A percentile compares a stretch with the other conserved stretches of the same genome.
These are phyloP conservation scores for Eretmochelys imbricata DNA, from an alignment of 2,113 vertebrate species.

Conservation along the genomic window DNA sequence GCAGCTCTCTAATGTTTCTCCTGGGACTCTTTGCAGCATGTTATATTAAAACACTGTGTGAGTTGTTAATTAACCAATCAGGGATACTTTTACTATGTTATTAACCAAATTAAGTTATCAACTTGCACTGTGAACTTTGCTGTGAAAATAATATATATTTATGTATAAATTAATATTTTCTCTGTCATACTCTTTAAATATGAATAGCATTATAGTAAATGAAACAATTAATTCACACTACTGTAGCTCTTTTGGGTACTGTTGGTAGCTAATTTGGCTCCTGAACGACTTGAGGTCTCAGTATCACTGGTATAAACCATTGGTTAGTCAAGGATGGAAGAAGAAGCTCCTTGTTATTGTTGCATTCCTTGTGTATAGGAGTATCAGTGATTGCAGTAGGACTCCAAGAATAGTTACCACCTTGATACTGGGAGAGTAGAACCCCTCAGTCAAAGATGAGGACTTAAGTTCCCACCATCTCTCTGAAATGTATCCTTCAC, in stretches of 20 bases:
- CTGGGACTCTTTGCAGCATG: neutral
- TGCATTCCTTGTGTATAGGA: neutral
- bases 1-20: neutral
- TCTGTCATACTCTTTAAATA: neutral
- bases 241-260: neutral
- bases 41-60: neutral
- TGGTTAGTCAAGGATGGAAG: neutral
- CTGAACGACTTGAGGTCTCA: neutral
- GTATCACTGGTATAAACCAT: accelerated
- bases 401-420: neutral
- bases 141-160: neutral
- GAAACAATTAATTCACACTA: neutral
- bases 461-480: neutral
- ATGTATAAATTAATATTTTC: neutral
- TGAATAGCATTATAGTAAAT: neutral
- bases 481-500: neutral
- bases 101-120: neutral
- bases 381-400: neutral
- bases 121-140: neutral
- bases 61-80: neutral
- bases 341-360: accelerated
- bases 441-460: neutral
- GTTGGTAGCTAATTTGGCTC: neutral
- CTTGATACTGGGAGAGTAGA: neutral
- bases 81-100: too few species aligned